phyloP scores from a whole-genome alignment of 2,797 vertebrate genomes.

The Coregonus sp. region DNA sequence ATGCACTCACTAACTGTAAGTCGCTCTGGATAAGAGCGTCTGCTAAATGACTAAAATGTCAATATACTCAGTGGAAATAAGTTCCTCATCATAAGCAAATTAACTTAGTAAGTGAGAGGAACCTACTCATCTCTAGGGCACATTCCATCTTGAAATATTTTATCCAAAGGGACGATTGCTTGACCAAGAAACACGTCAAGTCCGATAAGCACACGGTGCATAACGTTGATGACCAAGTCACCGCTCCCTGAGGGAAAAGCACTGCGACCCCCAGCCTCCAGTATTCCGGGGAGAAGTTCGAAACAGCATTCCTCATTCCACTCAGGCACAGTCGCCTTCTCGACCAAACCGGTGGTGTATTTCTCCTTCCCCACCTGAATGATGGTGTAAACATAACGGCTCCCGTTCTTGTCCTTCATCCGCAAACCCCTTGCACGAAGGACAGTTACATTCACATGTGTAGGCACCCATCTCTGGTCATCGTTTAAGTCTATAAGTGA shows the following conservation, averaged over 20 bases:
- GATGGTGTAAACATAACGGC: slow-evolving; percentile 90
- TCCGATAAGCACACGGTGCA: slow-evolving; percentile 93
- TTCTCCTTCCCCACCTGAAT: slow-evolving; percentile 94
- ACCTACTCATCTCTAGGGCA: slow-evolving; percentile 87
- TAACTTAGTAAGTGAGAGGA: background rate
- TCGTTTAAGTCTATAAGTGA: slow-evolving; percentile 80
- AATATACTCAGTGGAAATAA: background rate
- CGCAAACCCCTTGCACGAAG: slow-evolving; percentile 86
- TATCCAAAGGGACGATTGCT: slow-evolving; percentile 81
- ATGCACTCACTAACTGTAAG: too few species aligned
- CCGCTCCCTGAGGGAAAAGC: slow-evolving; percentile 73
- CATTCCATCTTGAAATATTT: slow-evolving; percentile 77
- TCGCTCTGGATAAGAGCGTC: too few species aligned
- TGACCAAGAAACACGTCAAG: slow-evolving; percentile 92
- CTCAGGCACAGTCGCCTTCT: slow-evolving; percentile 84
- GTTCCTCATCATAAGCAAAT: background rate
- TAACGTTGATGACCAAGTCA: slow-evolving; percentile 87
- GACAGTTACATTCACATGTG: slow-evolving; percentile 92
- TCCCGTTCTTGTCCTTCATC: slow-evolving; percentile 88
- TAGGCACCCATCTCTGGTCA: slow-evolving; percentile 89
- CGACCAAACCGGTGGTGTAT: slow-evolving; percentile 90
- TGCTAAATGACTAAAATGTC: background rate
- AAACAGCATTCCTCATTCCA: slow-evolving; percentile 90
- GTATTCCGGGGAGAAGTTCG: slow-evolving; percentile 86
- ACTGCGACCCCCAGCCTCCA: slow-evolving; percentile 78